Base-by-base conservation (phyloP, 1,140 invertebrate species). In the Schlechtendalia chinensis region DNA sequence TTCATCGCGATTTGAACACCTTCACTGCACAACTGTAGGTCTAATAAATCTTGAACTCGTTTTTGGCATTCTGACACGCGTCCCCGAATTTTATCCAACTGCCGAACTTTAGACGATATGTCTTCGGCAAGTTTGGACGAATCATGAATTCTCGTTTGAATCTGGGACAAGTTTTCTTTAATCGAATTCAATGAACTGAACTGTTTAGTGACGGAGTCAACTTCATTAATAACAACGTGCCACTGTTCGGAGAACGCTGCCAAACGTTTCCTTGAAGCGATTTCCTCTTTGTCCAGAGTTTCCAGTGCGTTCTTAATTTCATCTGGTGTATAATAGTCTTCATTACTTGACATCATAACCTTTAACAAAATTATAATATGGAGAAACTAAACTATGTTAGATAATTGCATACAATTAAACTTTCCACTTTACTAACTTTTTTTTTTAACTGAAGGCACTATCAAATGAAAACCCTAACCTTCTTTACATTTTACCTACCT, bases 81-180 rank as follows among this genome's bases (percentile, higher is more conserved):
- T 83, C 94, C 96, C 83, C 98, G 93, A 1, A 96, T 96, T 67
- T 94, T 87, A 88, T 99, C 98, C 29, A 99, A 86, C 81, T 95
- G 92, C 65, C 96, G 90, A 16, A 99, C 97, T 93, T 98, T 98
- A 45, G 93, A 93, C 85, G 96, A 98, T 24, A 98, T 96, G 87
- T 96, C 96, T 84, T 96, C 93, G 5, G 96, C 96, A 71, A 98
- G 87, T 47, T 90, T 89, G 59, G 96, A 95, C 4, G 97, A 79
- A 50, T 79, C 75, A 17, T 63, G 75, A 50, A 79, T 79, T 50
- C 75, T 63, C 5, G n/a, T 79, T 79, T 63, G 54, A 24, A 79
- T 63, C 50, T 79, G 75, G 27, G 39, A 97, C 84, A 92, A 92
- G 17, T 79, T 79, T 27, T 47, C 39, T 79, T 63, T 47, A 12